phyloP scores from a whole-genome alignment of 1,140 invertebrate genomes.

The Chlorops oryzae region DNA sequence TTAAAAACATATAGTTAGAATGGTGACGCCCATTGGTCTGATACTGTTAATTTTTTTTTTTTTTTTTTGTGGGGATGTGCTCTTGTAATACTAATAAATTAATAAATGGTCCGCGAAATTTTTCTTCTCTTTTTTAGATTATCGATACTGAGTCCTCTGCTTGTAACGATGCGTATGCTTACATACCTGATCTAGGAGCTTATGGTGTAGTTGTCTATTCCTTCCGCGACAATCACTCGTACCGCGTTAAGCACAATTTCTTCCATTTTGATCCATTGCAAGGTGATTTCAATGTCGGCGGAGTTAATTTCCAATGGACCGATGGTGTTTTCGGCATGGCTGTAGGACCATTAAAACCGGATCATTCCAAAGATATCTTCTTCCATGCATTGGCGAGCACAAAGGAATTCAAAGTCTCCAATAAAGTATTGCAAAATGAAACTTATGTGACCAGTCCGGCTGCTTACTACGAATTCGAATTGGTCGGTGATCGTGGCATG shows the following conservation, averaged over 20 bases:
- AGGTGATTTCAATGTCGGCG: slow-evolving; percentile 64
- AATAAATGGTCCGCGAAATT: not conserved
- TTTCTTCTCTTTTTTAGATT: slow-evolving; percentile 42
- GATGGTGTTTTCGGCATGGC: slow-evolving; percentile 68
- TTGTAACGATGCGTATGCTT: slow-evolving; percentile 67
- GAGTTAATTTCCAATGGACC: slow-evolving; percentile 70
- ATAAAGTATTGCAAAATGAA: slow-evolving; percentile 63
- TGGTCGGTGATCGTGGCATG: slow-evolving; percentile 63
- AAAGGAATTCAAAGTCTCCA: slow-evolving; percentile 68
- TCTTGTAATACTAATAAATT: slow-evolving; percentile 1
- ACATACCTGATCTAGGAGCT: slow-evolving; percentile 65
- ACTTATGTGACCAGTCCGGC: slow-evolving; percentile 52
- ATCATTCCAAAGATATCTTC: slow-evolving; percentile 61
- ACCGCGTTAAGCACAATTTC: slow-evolving; percentile 70
- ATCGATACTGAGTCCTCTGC: slow-evolving; percentile 61
- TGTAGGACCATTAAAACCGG: slow-evolving; percentile 53
- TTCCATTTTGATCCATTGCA: slow-evolving; percentile 74
- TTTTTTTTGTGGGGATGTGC: too few relatives aligned
- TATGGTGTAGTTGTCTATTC: slow-evolving; percentile 72
- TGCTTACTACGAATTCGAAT: slow-evolving; percentile 62
- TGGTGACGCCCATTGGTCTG: too few relatives aligned
- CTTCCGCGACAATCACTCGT: slow-evolving; percentile 64
- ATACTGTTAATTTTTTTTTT: too few relatives aligned
- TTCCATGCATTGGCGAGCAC: slow-evolving; percentile 70
- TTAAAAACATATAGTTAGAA: too few relatives aligned